A percentile compares a stretch with the other conserved stretches of the same genome.
These are phyloP conservation scores for Pristis pectinata DNA, from an alignment of 2,797 vertebrate genomes.

Conservation along the genomic window DNA sequence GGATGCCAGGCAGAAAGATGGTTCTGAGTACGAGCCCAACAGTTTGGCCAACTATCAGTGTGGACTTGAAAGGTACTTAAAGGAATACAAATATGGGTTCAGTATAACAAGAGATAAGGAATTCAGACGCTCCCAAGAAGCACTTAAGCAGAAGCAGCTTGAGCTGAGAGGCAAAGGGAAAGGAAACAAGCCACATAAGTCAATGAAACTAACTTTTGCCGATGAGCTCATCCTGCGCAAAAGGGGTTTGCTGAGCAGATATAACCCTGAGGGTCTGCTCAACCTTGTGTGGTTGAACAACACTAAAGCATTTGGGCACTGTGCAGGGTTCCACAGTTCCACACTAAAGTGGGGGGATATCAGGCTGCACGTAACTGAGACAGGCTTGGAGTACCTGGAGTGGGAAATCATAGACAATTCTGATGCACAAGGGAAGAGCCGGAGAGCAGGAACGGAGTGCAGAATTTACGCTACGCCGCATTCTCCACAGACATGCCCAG, in stretches of 20 bases:
- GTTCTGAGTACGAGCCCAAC: constrained; percentile 74
- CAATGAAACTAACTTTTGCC: constrained; percentile 75
- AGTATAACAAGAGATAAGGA: constrained; percentile 75
- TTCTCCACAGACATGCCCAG: constrained; percentile 67
- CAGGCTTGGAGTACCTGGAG: constrained; percentile 67
- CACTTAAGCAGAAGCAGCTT: constrained; percentile 72
- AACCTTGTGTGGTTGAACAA: constrained; percentile 77
- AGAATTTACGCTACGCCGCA: constrained; percentile 71
- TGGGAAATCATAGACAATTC: constrained; percentile 69
- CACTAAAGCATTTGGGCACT: constrained; percentile 72
- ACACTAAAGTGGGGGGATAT: constrained; percentile 74
- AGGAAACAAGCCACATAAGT: constrained; percentile 75
- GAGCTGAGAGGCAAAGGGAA: constrained; percentile 75
- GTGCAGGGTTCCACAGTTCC: constrained; percentile 70
- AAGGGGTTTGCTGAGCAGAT: constrained; percentile 66
- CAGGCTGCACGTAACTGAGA: constrained; percentile 64
- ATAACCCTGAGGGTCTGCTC: constrained; percentile 69
- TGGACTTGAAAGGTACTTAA: constrained; percentile 70
- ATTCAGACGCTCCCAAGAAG: constrained; percentile 73
- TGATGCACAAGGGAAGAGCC: constrained; percentile 61
- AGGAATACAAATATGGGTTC: constrained; percentile 70
- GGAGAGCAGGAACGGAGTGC: constrained; percentile 62
- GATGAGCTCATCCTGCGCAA: constrained; percentile 73
- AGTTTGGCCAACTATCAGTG: constrained; percentile 77
- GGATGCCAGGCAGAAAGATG: constrained; percentile 72